Conservation (phyloP, 2,797 vertebrate genomes). For the Spatula versicolor region DNA sequence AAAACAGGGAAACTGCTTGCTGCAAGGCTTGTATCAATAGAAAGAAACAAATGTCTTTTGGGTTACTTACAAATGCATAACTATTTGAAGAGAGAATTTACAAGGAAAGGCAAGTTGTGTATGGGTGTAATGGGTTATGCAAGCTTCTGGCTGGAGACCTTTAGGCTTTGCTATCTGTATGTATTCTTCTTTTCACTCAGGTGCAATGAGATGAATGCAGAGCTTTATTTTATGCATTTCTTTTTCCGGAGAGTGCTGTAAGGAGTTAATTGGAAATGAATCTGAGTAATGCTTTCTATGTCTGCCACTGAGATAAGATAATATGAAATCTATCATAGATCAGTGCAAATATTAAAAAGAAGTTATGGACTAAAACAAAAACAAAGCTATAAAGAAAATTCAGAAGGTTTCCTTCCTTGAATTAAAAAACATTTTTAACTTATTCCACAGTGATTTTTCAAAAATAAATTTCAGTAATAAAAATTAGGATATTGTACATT, state of each 20-base stretch:
- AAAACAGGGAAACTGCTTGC: neutral
- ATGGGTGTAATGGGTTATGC: neutral
- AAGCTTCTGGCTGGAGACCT: slow-evolving; percentile 19
- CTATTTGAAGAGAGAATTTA: slow-evolving; percentile 6
- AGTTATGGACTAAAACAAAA: neutral
- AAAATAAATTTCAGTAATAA: neutral
- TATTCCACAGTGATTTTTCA: neutral
- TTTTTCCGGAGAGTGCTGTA: neutral
- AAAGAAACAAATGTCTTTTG: slow-evolving; percentile 12
- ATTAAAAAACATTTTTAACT: neutral
- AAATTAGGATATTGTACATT: neutral
- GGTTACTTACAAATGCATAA: neutral
- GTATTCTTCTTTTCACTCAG: neutral
- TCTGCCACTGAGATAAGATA: neutral
- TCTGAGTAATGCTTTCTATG: neutral
- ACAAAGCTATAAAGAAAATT: neutral
- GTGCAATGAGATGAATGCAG: neutral
- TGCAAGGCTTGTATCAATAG: neutral
- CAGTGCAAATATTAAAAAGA: neutral
- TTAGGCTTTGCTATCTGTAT: neutral
- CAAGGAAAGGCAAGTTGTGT: neutral
- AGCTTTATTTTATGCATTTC: neutral
- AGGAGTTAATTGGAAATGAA: neutral
- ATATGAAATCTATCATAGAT: neutral
- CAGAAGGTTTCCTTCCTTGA: neutral